phyloP scores from a whole-genome alignment of 2,888 invertebrate genomes.

The Drepanosiphum platanoidis region DNA sequence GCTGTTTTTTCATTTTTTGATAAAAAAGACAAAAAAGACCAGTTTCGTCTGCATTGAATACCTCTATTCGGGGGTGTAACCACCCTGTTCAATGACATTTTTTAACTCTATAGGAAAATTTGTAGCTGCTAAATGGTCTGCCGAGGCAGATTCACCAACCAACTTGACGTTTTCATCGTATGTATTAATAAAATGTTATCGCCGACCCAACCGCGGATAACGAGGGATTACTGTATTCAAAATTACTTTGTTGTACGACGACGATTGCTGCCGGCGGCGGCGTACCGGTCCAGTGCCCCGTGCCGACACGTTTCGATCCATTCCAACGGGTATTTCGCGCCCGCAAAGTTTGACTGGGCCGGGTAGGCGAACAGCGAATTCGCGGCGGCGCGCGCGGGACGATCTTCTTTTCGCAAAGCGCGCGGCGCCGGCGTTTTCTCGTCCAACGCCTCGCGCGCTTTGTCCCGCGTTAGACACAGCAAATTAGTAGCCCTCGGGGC shows the following conservation, averaged over 20 bases:
- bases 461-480: slow-evolving; percentile 72
- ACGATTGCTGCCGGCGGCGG: no score
- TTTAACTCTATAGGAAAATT: slow-evolving; percentile 25
- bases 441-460: slow-evolving; percentile 70
- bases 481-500: slow-evolving; percentile 72
- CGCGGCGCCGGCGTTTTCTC: neutral
- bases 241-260: slow-evolving; percentile 9
- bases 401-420: neutral
- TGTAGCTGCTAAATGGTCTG: slow-evolving; percentile 42
- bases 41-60: no score
- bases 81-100: slow-evolving; percentile 1
- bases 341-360: slow-evolving; percentile 95
- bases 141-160: slow-evolving; percentile 60
- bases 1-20: no score
- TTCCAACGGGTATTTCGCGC: slow-evolving; percentile 84
- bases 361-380: slow-evolving; percentile 84
- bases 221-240: slow-evolving; percentile 64
- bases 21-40: no score
- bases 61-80: slow-evolving; percentile 12
- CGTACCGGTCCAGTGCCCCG: slow-evolving; percentile 70
- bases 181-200: neutral
- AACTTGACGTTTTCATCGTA: slow-evolving; percentile 63
- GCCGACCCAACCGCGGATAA: slow-evolving; percentile 67
- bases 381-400: neutral
- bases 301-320: slow-evolving; percentile 75